Percentiles rank a stretch among this genome's conserved stretches.
Conservation (phyloP, 2,888 invertebrate species). For the Thera britannica region DNA sequence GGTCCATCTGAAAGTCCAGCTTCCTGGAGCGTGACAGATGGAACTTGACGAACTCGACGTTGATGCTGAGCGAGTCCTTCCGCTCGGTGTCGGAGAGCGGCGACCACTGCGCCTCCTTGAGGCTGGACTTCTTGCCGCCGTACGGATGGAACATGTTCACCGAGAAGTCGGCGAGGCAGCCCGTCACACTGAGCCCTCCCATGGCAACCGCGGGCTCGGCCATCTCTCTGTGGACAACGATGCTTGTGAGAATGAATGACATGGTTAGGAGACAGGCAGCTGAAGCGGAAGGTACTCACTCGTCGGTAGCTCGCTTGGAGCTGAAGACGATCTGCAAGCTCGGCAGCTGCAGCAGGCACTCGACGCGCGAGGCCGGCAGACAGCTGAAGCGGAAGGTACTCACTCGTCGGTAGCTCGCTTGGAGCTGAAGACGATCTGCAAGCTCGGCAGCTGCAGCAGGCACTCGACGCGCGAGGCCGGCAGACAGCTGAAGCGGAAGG, state of each 20-base stretch:
- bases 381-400: constrained; percentile 96
- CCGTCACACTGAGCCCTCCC: constrained; percentile 96
- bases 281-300: constrained; percentile 70
- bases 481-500: constrained; percentile 97
- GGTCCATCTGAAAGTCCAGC: constrained; percentile 89
- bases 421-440: constrained; percentile 98
- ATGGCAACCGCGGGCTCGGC: constrained; percentile 87
- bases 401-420: constrained; percentile 86
- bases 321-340: constrained; percentile 99
- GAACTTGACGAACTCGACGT: constrained; percentile 98
- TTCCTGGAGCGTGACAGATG: constrained; percentile 96
- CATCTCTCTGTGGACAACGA: constrained; percentile 76
- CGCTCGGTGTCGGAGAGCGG: constrained; percentile 94
- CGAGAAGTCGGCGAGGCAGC: constrained; percentile 98
- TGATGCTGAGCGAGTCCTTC: constrained; percentile 97
- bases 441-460: constrained; percentile 96
- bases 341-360: constrained; percentile 97
- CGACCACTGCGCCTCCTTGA: constrained; percentile 91
- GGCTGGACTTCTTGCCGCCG: constrained; percentile 94
- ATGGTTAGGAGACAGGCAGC: background rate
- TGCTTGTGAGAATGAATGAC: too few relatives aligned
- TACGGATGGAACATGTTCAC: constrained; percentile 99
- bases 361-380: constrained; percentile 96
- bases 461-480: constrained; percentile 98
- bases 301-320: constrained; percentile 93